Base-by-base conservation (phyloP, 1,140 invertebrate genomes). In the Colletes latitarsis region DNA sequence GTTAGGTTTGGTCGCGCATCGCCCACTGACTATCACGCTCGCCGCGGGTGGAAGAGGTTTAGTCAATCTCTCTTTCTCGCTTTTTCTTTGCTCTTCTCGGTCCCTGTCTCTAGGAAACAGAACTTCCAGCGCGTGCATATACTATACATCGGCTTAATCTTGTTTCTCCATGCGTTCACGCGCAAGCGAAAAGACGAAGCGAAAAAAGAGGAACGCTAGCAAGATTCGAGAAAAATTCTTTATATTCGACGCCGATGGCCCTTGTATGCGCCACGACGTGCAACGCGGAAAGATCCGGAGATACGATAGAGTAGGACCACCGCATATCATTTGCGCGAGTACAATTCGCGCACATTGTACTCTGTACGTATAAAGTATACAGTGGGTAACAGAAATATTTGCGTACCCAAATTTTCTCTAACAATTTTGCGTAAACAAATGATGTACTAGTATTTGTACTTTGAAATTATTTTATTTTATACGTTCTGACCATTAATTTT, bases 1-100 rank as follows among this genome's bases (percentile, higher is more conserved):
- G 85, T 82, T 87, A 82, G 86, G 89, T 89, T 90, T 85, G 88
- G 89, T 90, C 88, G 85, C 87, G 90, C 89, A 91, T 90, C 87
- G 89, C 83, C 77, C 86, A 83, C 85, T 86, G 84, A 91, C 89
- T 90, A 90, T 91, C 86, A 87, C 86, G 87, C 88, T 88, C 82
- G 82, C 71, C 84, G 87, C 70, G 84, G 83, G 68, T 76, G 52
- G 86, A 71, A 71, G 62, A 73, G 77, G 81, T 21, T 82, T 70
- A 82, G 83, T 85, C 84, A 75, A 64, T 82, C 69, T 49, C 60
- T 63, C 70, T 77, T 53, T 75, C 55, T 49, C 53, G 10, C 49
- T 78, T 69, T 67, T 74, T 75, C 62, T 63, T 75, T 49, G 15
- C 58, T 67, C 79, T 46, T 68, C 55, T 68, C 58, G 41, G 39